These are phyloP conservation scores for Phoeniculus purpureus DNA, from an alignment of 2,797 vertebrate species.

Conservation along the genomic window DNA sequence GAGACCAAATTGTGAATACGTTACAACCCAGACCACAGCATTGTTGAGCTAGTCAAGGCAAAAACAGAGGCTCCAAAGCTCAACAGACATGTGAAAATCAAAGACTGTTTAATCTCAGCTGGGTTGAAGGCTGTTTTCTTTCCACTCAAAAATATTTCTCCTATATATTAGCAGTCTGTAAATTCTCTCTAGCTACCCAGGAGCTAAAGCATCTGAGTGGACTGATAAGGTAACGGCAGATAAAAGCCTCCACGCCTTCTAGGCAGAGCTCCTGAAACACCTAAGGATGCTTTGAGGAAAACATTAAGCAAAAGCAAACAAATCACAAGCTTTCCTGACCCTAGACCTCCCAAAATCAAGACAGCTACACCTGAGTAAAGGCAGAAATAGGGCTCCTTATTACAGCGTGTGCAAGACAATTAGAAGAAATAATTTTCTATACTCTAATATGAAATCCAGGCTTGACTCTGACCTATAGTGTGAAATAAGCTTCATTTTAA, in stretches of 20 bases:
- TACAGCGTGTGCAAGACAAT: neutral
- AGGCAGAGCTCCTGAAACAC: neutral
- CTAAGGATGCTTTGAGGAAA: neutral
- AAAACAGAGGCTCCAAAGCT: neutral
- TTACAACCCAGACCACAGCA: neutral
- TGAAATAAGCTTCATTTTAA: conserved; percentile 49
- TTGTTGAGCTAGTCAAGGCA: neutral
- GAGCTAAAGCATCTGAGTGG: neutral
- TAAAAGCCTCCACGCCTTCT: neutral
- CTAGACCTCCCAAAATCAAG: neutral
- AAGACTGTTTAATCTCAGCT: neutral
- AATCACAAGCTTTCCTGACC: neutral
- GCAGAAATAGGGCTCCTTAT: neutral
- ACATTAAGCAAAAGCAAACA: neutral
- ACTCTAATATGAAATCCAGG: neutral
- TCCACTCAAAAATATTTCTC: neutral
- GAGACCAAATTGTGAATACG: neutral
- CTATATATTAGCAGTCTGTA: neutral
- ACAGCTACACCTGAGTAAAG: neutral
- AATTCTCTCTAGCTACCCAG: conserved; percentile 12
- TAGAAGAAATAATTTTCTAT: conserved; percentile 9
- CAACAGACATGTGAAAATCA: neutral
- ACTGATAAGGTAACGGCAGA: conserved; percentile 35
- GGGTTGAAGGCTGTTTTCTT: neutral
- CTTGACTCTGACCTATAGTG: conserved; percentile 43